Conservation (phyloP, 2,113 vertebrate genomes). For the Bos javanicus region DNA sequence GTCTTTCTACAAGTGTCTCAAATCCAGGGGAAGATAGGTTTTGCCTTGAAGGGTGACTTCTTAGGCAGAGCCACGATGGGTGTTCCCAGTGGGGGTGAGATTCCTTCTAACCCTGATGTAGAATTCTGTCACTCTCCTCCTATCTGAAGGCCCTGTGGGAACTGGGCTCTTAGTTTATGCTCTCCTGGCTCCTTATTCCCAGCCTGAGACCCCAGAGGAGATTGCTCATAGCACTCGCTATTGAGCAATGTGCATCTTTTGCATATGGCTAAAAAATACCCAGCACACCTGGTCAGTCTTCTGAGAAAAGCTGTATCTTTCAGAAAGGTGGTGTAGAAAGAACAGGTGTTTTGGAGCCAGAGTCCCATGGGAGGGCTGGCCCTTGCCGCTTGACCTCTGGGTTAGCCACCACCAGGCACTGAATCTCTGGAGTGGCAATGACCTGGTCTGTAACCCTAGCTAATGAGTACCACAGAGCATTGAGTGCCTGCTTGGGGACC, state of each 20-base stretch:
- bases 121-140: background rate
- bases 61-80: background rate
- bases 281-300: background rate
- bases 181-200: background rate
- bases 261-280: background rate
- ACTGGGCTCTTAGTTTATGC: background rate
- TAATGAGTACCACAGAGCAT: accelerated
- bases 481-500: accelerated
- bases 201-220: background rate
- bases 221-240: no score
- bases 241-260: background rate
- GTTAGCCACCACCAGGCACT: background rate
- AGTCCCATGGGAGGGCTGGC: background rate
- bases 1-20: background rate
- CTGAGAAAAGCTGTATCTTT: background rate
- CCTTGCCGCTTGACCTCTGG: background rate
- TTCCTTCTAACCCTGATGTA: background rate
- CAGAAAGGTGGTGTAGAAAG: background rate
- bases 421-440: background rate
- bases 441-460: background rate
- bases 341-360: background rate
- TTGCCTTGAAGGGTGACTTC: background rate
- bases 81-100: background rate
- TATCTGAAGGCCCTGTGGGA: accelerated
- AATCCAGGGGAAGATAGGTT: background rate